These are phyloP conservation scores for Pterocles burchelli DNA, from an alignment of 2,113 vertebrate genomes.

Conservation along the genomic window DNA sequence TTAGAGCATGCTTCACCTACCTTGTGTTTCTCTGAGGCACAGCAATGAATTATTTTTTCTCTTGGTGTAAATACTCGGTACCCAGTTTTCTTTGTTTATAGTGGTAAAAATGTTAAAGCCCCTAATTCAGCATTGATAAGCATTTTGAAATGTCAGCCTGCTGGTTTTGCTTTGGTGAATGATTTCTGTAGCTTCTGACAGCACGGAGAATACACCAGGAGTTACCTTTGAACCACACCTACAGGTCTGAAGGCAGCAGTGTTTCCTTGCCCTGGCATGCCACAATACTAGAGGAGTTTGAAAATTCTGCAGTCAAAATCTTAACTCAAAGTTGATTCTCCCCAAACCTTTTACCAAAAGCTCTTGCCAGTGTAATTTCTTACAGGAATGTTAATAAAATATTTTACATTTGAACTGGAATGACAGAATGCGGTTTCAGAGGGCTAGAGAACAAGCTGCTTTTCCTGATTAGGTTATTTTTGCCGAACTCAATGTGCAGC, in stretches of 20 bases:
- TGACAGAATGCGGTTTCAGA: not conserved
- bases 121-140: not conserved
- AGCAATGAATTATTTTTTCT: not conserved
- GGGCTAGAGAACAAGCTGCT: not conserved
- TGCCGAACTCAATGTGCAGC: not conserved
- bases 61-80: not conserved
- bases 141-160: not conserved
- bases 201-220: not conserved
- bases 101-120: not conserved
- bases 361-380: not conserved
- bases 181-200: not conserved
- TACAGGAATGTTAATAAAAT: not conserved
- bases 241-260: not conserved
- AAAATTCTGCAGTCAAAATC: not conserved
- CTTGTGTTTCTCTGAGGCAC: not conserved
- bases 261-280: not conserved
- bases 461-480: not conserved
- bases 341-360: not conserved
- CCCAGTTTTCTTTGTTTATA: not conserved
- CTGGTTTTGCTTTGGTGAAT: not conserved
- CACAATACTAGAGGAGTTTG: not conserved
- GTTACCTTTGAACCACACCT: not conserved
- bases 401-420: not conserved
- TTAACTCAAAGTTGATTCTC: not conserved
- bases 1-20: not conserved